Base-by-base conservation (phyloP, 2,797 vertebrate genomes). In the Nyctibius grandis region DNA sequence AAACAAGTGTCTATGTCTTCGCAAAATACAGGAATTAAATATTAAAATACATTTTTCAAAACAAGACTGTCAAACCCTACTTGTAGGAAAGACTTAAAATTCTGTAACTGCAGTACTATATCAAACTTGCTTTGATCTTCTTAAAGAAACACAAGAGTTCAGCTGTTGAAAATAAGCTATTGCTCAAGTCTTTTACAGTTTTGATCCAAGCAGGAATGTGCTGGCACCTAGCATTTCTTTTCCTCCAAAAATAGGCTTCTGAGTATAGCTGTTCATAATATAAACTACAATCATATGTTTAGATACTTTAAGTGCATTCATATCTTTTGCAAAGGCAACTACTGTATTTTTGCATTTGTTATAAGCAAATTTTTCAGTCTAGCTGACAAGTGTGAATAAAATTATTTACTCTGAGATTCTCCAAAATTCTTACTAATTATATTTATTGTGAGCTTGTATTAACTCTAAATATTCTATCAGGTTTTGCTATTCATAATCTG, bases 11-110 rank as follows among this genome's bases (percentile, higher is more conserved):
- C 88, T 56, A 36, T 31, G 69, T 17, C 60, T 88, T 78, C 8
- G 13, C 59, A 77, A 94, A 92, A 89, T 61, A 78, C 17, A 50
- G 44, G 34, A 56, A 82, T 78, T 78, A 91, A 96, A 96, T 93
- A 95, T 96, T 93, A 93, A 96, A 96, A 96, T 84, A 65, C 38
- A 36, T 89, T 89, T 94, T 94, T 86, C 75, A 88, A 96, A 97
- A 89, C 36, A 36, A 80, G 78, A 56, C 91, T 85, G 82, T 72
- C 91, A 93, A 93, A 90, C 53, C 95, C 53, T 85, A 59, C 87
- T 91, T 92, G 77, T 88, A 88, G 85, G 54, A 94, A 94, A 77
- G 44, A 86, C 47, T 94, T 56, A 47, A 85, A 79, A 85, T 56
- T 85, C 72, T 68, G 5, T 68, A 77, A 60, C 84, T 80, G 60